phyloP scores from a whole-genome alignment of 2,888 invertebrate genomes.

The Xestia rhomboidea region DNA sequence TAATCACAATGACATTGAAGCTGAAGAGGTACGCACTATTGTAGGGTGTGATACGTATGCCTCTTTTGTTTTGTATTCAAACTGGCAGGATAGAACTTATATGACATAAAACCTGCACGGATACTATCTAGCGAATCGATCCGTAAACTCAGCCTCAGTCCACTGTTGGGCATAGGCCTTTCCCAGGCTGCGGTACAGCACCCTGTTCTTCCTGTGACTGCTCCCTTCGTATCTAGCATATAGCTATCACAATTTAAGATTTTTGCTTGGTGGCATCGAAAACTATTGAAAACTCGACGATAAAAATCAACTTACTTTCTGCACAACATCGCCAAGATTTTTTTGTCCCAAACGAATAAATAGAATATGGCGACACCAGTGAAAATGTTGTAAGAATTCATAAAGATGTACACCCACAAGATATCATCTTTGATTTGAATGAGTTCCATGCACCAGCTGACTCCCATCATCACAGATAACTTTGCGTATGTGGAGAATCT shows the following conservation, averaged over 20 bases:
- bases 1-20: not conserved
- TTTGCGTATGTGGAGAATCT: constrained; percentile 71
- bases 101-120: not conserved
- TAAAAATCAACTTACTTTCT: constrained; percentile 63
- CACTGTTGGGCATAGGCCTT: not conserved
- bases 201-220: not conserved
- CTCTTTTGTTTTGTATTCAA: not conserved
- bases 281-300: not conserved
- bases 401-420: constrained; percentile 31
- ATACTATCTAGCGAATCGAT: not conserved
- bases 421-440: not conserved
- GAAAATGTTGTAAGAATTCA: constrained; percentile 67
- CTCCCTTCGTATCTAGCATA: not conserved
- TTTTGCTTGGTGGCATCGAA: no score
- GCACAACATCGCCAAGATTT: constrained; percentile 58
- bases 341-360: constrained; percentile 70
- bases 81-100: not conserved
- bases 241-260: not conserved
- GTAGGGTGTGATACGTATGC: not conserved
- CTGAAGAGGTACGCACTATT: not conserved
- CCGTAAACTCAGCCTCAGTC: not conserved
- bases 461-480: constrained; percentile 72
- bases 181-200: not conserved
- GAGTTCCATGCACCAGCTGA: constrained; percentile 73
- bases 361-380: constrained; percentile 74